Evolutionary conservation across 2,888 invertebrate species (phyloP).

Genomic region (Leucania comma): DNA sequence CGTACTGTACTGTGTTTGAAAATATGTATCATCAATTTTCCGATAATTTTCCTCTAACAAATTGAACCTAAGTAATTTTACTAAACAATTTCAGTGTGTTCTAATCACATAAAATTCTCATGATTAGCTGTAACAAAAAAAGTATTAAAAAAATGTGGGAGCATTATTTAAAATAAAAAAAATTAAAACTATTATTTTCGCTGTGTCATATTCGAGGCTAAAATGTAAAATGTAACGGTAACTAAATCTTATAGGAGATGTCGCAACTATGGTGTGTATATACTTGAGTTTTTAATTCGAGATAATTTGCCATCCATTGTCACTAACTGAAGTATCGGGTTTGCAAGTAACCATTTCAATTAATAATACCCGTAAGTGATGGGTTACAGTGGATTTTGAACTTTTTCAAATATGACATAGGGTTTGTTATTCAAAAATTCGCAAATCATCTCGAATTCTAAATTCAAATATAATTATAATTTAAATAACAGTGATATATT

Average conservation of each 20-base stretch:
- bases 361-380: no score
- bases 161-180: constrained; percentile 7
- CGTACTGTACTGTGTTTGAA: no score
- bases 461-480: constrained; percentile 37
- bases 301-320: neutral
- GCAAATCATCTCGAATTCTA: neutral
- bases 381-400: neutral
- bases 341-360: no score
- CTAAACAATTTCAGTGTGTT: neutral
- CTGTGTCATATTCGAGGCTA: constrained; percentile 67
- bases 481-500: constrained; percentile 62
- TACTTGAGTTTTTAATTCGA: constrained; percentile 1
- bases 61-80: no score
- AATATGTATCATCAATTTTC: neutral
- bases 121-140: neutral
- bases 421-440: neutral
- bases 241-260: constrained; percentile 35
- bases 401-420: neutral
- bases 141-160: constrained; percentile 39
- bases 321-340: no score
- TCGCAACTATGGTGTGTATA: constrained; percentile 37
- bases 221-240: constrained; percentile 56
- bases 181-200: constrained; percentile 25
- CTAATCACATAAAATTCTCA: neutral
- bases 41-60: neutral